These are phyloP conservation scores for Bungarus multicinctus DNA, from an alignment of 2,113 vertebrate species.

Conservation along the genomic window DNA sequence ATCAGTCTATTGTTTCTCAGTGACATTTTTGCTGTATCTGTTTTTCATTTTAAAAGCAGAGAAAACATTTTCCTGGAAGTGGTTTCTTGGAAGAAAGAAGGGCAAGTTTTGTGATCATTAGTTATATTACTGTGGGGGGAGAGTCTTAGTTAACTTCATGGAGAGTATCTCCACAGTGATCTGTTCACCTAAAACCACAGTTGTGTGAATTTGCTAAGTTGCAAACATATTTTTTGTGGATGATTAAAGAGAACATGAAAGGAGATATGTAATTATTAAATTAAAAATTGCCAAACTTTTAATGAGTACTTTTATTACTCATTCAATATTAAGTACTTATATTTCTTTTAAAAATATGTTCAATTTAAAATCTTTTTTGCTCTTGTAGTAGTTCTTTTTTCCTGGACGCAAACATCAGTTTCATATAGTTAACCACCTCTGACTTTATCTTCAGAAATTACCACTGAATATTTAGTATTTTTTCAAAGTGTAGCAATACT, in stretches of 20 bases:
- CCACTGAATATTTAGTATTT: neutral
- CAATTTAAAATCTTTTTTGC: neutral
- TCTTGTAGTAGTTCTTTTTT: neutral
- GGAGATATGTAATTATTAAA: slow-evolving; percentile 21
- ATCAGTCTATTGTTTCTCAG: slow-evolving; percentile 60
- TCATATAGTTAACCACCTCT: neutral
- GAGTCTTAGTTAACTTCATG: neutral
- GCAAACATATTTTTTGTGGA: slow-evolving; percentile 32
- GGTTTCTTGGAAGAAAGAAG: slow-evolving; percentile 54
- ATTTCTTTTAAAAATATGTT: neutral
- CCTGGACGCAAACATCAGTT: neutral
- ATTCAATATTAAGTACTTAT: too few species aligned
- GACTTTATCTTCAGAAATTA: neutral
- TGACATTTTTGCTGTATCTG: slow-evolving; percentile 57
- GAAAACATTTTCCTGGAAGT: slow-evolving; percentile 59
- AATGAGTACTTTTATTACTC: neutral
- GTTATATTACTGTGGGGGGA: slow-evolving; percentile 22
- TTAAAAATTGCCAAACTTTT: neutral
- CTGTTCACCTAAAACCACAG: slow-evolving; percentile 29
- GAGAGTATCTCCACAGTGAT: neutral
- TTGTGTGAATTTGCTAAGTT: slow-evolving; percentile 33
- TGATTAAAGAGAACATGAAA: slow-evolving; percentile 32
- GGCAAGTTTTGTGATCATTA: slow-evolving; percentile 30
- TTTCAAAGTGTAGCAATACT: neutral
- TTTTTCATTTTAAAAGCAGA: slow-evolving; percentile 57